These are phyloP conservation scores for Cyrtorhinus lividipennis DNA, from an alignment of 1,140 invertebrate species.

Conservation along the genomic window DNA sequence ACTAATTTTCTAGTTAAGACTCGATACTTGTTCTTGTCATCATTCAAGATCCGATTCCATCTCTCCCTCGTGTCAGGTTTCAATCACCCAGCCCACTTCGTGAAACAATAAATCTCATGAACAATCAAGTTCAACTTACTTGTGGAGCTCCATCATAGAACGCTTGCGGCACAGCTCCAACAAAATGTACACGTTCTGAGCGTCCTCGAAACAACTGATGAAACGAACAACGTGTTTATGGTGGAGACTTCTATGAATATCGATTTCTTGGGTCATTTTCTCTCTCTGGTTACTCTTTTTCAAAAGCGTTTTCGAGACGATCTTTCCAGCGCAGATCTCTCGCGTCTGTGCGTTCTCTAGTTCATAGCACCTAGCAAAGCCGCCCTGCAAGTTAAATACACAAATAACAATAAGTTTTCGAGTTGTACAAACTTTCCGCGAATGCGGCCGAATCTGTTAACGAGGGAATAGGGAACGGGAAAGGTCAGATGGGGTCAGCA, in stretches of 20 bases:
- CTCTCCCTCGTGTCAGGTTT: too few species aligned
- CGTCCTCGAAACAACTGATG: conserved; percentile 87
- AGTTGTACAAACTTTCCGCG: too few species aligned
- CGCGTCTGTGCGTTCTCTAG: conserved; percentile 64
- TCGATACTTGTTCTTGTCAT: too few species aligned
- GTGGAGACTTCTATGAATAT: conserved; percentile 71
- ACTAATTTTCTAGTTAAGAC: too few species aligned
- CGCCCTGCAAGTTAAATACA: conserved; percentile 58
- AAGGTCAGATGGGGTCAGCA: too few species aligned
- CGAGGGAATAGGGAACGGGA: too few species aligned
- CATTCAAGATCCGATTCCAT: too few species aligned
- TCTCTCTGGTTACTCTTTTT: conserved; percentile 83
- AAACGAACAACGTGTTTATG: conserved; percentile 91
- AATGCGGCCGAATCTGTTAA: too few species aligned
- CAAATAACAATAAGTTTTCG: too few species aligned
- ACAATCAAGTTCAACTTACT: conserved; percentile 34
- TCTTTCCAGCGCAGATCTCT: conserved; percentile 85
- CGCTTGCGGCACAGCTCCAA: conserved; percentile 87
- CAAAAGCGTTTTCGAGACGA: conserved; percentile 85
- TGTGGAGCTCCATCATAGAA: conserved; percentile 82
- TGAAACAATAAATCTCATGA: too few species aligned
- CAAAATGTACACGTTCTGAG: conserved; percentile 87
- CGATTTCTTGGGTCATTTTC: conserved; percentile 91
- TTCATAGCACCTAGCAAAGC: conserved; percentile 99
- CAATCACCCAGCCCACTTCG: too few species aligned